A percentile compares a stretch with the other conserved stretches of the same genome.
Evolutionary conservation across 2,797 vertebrate species (phyloP).

Genomic region (Gymnoscopelus microlampas): DNA sequence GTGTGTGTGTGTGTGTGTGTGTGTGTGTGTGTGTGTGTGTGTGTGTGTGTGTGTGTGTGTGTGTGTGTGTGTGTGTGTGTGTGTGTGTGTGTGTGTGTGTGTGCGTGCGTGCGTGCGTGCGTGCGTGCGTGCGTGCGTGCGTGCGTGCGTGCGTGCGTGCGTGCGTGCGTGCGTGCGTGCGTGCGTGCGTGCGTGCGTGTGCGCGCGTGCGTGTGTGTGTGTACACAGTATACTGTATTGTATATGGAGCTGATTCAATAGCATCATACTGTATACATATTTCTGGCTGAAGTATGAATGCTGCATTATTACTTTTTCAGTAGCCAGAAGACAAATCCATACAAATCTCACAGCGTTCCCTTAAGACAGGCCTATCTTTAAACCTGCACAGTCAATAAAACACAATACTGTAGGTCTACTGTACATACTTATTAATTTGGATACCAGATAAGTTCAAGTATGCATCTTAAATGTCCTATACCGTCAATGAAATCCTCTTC

Average conservation of each 20-base stretch:
- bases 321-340: conserved; percentile 26
- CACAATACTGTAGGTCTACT: no score
- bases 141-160: not conserved
- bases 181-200: not conserved
- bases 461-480: no score
- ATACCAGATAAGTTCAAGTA: no score
- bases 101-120: not conserved
- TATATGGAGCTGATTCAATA: conserved; percentile 11
- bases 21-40: conserved; percentile 2
- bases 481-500: no score
- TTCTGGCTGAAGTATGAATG: not conserved
- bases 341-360: not conserved
- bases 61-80: no score
- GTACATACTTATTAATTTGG: no score
- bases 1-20: conserved; percentile 5
- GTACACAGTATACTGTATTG: conserved; percentile 16
- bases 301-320: conserved; percentile 34
- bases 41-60: not conserved
- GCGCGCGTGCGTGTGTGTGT: not conserved
- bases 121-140: not conserved
- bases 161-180: not conserved
- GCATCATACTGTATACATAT: not conserved
- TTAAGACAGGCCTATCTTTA: not conserved
- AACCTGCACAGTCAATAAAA: not conserved
- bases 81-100: no score